Evolutionary conservation across 1,140 invertebrate species (phyloP).

Genomic region (Sipha flava): DNA sequence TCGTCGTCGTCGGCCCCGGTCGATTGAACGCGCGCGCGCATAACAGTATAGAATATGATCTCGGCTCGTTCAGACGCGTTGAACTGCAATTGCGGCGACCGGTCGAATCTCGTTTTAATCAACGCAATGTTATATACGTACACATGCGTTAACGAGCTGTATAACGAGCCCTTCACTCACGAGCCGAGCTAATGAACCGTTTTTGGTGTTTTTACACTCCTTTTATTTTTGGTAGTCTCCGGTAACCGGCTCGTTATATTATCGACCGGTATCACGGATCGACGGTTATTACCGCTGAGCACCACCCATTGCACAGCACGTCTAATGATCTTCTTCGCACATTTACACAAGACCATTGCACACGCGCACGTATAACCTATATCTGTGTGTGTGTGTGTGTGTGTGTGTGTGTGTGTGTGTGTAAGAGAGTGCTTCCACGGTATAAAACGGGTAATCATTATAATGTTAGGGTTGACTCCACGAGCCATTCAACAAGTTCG

Average conservation of each 20-base stretch:
- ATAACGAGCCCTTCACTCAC: background rate
- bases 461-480: background rate
- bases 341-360: background rate
- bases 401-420: too few species aligned
- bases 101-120: too few species aligned
- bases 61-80: too few species aligned
- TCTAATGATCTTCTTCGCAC: background rate
- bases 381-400: too few species aligned
- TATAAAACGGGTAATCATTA: too few species aligned
- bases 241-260: conserved; percentile 1
- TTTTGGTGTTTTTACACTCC: background rate
- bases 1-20: too few species aligned
- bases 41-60: too few species aligned
- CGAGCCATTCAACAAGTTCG: background rate
- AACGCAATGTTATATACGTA: too few species aligned
- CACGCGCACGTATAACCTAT: background rate
- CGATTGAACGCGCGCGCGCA: too few species aligned
- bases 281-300: background rate
- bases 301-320: background rate
- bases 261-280: conserved; percentile 15
- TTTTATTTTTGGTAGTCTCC: background rate
- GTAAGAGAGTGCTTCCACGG: too few species aligned
- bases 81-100: too few species aligned
- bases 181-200: background rate
- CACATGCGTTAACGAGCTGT: background rate